A percentile compares a stretch with the other conserved stretches of the same genome.
phyloP scores from a whole-genome alignment of 1,140 invertebrate genomes.

The Bicyclus anynana region DNA sequence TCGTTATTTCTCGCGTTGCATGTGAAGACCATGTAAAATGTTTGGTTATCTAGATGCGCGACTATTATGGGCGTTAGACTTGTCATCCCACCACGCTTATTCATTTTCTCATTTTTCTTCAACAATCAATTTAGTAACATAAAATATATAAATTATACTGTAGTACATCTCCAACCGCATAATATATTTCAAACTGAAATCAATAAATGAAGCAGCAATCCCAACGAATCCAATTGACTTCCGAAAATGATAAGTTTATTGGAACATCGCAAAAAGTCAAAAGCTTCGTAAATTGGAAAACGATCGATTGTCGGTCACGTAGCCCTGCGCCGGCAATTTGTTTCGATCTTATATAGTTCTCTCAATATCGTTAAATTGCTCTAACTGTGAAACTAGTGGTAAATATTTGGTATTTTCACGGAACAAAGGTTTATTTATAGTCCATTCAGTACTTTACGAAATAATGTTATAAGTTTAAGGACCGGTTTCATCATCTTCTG shows the following conservation, averaged over 20 bases:
- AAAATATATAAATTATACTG: no score
- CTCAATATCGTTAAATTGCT: constrained; percentile 40
- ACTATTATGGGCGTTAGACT: no score
- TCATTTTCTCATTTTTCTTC: no score
- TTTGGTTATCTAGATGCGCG: no score
- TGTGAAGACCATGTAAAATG: no score
- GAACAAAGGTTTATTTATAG: neutral
- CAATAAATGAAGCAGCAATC: neutral
- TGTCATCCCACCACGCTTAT: no score
- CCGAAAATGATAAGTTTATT: constrained; percentile 7
- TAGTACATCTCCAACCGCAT: no score
- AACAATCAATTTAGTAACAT: no score
- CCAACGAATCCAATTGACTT: constrained; percentile 9
- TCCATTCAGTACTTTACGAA: neutral
- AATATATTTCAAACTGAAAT: neutral
- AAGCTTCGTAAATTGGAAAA: neutral
- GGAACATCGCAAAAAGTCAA: neutral
- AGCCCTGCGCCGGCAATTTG: constrained; percentile 31
- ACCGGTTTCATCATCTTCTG: no score
- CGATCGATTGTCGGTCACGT: neutral
- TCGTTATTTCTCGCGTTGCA: no score
- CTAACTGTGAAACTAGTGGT: constrained; percentile 35
- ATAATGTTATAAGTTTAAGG: no score
- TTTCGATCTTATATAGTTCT: constrained; percentile 41
- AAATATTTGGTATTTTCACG: constrained; percentile 15